Percentiles rank a stretch among this genome's conserved stretches.
These are phyloP conservation scores for Shargacucullia verbasci DNA, from an alignment of 2,888 invertebrate species.

Conservation along the genomic window DNA sequence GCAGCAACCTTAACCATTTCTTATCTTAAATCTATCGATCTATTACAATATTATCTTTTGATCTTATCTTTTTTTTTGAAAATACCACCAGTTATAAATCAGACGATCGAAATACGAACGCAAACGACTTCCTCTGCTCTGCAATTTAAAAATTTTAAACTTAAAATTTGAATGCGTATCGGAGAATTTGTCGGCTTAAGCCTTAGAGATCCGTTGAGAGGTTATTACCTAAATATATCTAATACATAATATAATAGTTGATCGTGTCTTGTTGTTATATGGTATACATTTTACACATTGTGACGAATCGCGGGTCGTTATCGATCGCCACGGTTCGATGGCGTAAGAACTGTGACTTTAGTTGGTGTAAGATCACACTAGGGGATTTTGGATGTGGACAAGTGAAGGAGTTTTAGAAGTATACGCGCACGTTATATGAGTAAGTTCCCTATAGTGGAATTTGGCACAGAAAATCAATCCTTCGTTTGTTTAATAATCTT, in stretches of 20 bases:
- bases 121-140: slow-evolving; percentile 38
- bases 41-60: slow-evolving; percentile 15
- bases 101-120: slow-evolving; percentile 15
- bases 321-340: slow-evolving; percentile 78
- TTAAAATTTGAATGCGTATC: slow-evolving; percentile 52
- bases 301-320: slow-evolving; percentile 80
- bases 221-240: slow-evolving; percentile 50
- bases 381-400: slow-evolving; percentile 44
- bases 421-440: too few species aligned
- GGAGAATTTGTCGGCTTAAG: slow-evolving; percentile 57
- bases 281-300: slow-evolving; percentile 81
- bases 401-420: background rate
- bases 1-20: background rate
- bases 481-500: too few species aligned
- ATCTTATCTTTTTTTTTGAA: too few species aligned
- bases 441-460: too few species aligned
- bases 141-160: slow-evolving; percentile 29
- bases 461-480: too few species aligned
- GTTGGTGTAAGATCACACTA: slow-evolving; percentile 53
- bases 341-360: slow-evolving; percentile 72
- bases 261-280: slow-evolving; percentile 74
- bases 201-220: slow-evolving; percentile 26
- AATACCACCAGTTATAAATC: slow-evolving; percentile 29
- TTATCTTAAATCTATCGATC: slow-evolving; percentile 28
- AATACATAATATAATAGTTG: slow-evolving; percentile 62